Conservation (phyloP, 2,888 invertebrate genomes). For the Ichneumoninae sp. region DNA sequence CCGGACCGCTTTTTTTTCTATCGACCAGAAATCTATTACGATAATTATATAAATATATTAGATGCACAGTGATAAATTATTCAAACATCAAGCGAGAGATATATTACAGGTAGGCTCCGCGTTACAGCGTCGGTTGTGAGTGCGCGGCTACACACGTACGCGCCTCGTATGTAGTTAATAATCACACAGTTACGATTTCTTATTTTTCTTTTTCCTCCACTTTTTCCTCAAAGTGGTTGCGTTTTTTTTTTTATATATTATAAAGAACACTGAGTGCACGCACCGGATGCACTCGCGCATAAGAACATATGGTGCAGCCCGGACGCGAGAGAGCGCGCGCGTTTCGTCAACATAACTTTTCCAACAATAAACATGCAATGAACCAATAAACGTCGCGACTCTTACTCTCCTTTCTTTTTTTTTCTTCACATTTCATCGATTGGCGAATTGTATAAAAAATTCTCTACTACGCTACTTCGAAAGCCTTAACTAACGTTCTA, state of each 20-base stretch:
- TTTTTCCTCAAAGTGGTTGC: background rate
- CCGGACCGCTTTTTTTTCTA: slow-evolving; percentile 23
- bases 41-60: slow-evolving; percentile 73
- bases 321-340: background rate
- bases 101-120: slow-evolving; percentile 67
- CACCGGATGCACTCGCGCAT: slow-evolving; percentile 42
- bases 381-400: slow-evolving; percentile 61
- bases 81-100: slow-evolving; percentile 72
- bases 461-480: slow-evolving; percentile 60
- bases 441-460: slow-evolving; percentile 60
- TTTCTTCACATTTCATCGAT: slow-evolving; percentile 37
- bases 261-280: slow-evolving; percentile 47
- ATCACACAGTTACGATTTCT: slow-evolving; percentile 36
- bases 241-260: slow-evolving; percentile 26
- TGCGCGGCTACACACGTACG: slow-evolving; percentile 44
- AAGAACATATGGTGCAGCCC: slow-evolving; percentile 42
- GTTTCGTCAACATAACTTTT: slow-evolving; percentile 59
- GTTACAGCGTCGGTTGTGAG: slow-evolving; percentile 46
- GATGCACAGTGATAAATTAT: slow-evolving; percentile 75
- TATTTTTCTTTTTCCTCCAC: slow-evolving; percentile 8
- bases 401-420: background rate
- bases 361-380: slow-evolving; percentile 65
- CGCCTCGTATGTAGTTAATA: slow-evolving; percentile 41
- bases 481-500: slow-evolving; percentile 52
- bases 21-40: slow-evolving; percentile 54